Evolutionary conservation across 1,140 invertebrate genomes (phyloP).

Genomic region (Agraylea sexmaculata): DNA sequence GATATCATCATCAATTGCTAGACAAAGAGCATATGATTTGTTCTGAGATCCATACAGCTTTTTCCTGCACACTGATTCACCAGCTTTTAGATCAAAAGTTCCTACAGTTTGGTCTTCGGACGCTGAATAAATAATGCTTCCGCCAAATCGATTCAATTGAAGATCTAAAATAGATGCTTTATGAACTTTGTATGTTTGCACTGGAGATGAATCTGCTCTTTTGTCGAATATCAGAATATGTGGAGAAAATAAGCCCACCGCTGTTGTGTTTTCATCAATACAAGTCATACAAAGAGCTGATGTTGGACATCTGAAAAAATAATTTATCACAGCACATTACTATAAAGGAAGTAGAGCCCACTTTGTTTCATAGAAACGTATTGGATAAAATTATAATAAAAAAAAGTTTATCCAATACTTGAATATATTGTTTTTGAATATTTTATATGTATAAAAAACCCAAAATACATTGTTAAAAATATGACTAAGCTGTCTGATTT

Average conservation of each 20-base stretch:
- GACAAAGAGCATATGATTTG: conserved; percentile 7
- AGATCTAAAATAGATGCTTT: conserved; percentile 15
- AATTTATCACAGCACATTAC: too few relatives aligned
- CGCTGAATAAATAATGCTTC: conserved; percentile 14
- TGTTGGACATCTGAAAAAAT: conserved; percentile 14
- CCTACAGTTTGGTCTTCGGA: conserved; percentile 16
- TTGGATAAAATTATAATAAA: too few relatives aligned
- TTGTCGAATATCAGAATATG: conserved; percentile 14
- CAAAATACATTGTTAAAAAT: too few relatives aligned
- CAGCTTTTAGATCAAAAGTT: conserved; percentile 14
- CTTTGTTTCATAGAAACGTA: too few relatives aligned
- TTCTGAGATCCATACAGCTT: conserved; percentile 2
- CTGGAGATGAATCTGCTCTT: conserved; percentile 6
- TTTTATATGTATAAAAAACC: too few relatives aligned
- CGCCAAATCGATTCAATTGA: conserved; percentile 7
- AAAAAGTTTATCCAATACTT: too few relatives aligned
- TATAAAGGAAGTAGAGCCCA: too few relatives aligned
- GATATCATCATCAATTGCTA: conserved; percentile 13
- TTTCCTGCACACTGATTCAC: conserved; percentile 5
- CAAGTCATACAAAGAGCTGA: conserved; percentile 18
- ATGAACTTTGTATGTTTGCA: conserved; percentile 11
- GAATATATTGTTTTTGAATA: too few relatives aligned
- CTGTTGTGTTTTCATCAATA: conserved; percentile 16
- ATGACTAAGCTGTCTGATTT: too few relatives aligned
- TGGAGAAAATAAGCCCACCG: conserved; percentile 16